phyloP scores from a whole-genome alignment of 2,888 invertebrate genomes.

The Platerodrilus igneus region DNA sequence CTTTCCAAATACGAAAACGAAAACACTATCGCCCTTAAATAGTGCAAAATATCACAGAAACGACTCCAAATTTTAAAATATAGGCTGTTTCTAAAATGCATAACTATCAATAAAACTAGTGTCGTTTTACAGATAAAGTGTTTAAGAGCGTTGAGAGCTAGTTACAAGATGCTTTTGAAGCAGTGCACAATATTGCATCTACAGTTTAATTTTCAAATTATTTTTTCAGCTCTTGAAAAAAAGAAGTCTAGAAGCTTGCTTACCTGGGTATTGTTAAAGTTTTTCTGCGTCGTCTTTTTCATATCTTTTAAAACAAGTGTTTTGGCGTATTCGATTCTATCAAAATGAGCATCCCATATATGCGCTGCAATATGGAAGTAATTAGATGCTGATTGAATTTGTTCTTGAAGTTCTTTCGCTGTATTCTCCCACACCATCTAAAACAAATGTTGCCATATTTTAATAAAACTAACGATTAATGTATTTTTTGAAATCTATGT shows the following conservation, averaged over 20 bases:
- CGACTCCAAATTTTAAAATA: too few relatives aligned
- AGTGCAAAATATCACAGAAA: too few relatives aligned
- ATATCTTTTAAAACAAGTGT: constrained; percentile 32
- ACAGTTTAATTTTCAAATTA: not conserved
- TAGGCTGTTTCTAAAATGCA: too few relatives aligned
- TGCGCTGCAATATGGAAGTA: constrained; percentile 31
- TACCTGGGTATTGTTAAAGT: constrained; percentile 23
- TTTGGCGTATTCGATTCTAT: constrained; percentile 30
- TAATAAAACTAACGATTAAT: not conserved
- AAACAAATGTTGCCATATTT: constrained; percentile 4
- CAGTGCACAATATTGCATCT: too few relatives aligned
- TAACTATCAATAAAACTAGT: too few relatives aligned
- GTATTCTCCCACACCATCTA: constrained; percentile 31
- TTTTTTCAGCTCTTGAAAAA: too few relatives aligned
- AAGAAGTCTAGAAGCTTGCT: too few relatives aligned
- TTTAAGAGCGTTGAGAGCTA: too few relatives aligned
- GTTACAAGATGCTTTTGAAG: too few relatives aligned
- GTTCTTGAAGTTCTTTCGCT: constrained; percentile 26
- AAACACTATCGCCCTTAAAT: too few relatives aligned
- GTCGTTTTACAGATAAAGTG: too few relatives aligned
- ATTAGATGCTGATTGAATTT: constrained; percentile 20
- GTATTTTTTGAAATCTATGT: not conserved
- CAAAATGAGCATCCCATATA: constrained; percentile 37
- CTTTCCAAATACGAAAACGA: too few relatives aligned
- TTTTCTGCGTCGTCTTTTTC: constrained; percentile 26